Conservation (phyloP, 2,888 invertebrate species). For the Podabrus alpinus region DNA sequence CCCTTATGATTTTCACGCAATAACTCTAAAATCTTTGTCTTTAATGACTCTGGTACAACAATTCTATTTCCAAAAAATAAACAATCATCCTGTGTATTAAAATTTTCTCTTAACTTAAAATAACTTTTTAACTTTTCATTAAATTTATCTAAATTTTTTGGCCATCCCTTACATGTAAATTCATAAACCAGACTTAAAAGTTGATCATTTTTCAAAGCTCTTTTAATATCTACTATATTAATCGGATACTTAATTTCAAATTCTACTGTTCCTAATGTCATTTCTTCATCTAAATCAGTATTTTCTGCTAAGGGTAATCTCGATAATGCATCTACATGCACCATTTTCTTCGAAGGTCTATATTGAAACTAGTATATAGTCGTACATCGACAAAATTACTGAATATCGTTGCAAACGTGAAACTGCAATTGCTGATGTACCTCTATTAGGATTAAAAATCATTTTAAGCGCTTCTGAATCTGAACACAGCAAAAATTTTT, state of each 20-base stretch:
- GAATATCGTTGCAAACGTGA: conserved; percentile 1
- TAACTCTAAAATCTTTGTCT: background rate
- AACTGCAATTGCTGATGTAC: background rate
- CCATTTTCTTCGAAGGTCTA: background rate
- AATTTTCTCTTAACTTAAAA: conserved; percentile 9
- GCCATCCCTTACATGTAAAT: conserved; percentile 10
- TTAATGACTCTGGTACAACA: conserved; percentile 15
- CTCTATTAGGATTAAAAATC: conserved; percentile 1
- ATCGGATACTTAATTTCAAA: background rate
- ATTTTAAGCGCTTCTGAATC: conserved; percentile 1
- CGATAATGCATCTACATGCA: no score
- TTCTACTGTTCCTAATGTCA: background rate
- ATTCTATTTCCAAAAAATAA: conserved; percentile 34
- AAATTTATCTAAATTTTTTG: background rate
- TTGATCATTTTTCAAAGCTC: no score
- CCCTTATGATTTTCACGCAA: conserved; percentile 5
- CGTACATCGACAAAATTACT: background rate
- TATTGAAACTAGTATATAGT: background rate
- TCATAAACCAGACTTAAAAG: no score
- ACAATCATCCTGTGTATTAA: conserved; percentile 26
- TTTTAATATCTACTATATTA: background rate
- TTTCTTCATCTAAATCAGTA: background rate
- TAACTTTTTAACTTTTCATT: conserved; percentile 5
- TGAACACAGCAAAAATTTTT: background rate
- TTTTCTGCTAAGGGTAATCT: background rate